Conservation (phyloP, 2,113 vertebrate species). For the Polypterus senegalus region DNA sequence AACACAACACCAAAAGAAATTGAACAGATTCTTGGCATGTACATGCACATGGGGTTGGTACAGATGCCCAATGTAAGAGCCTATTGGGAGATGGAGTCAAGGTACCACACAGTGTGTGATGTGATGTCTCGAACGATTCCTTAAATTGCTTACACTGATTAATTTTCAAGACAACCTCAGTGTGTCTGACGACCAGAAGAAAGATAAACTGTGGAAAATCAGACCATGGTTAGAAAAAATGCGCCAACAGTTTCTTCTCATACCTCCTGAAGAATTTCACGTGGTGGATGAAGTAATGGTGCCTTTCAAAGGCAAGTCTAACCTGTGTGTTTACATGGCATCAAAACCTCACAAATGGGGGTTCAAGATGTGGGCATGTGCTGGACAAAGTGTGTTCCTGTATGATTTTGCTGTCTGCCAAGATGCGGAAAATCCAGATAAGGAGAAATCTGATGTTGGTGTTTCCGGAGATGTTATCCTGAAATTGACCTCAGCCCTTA, state of each 20-base stretch:
- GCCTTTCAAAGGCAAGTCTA: slow-evolving; percentile 16
- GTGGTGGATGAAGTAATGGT: neutral
- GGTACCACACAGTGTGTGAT: slow-evolving; percentile 1
- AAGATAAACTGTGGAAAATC: slow-evolving; percentile 18
- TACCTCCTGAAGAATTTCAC: neutral
- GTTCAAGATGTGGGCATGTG: slow-evolving; percentile 15
- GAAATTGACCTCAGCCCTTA: slow-evolving; percentile 19
- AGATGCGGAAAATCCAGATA: slow-evolving; percentile 4
- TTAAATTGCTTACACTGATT: slow-evolving; percentile 16
- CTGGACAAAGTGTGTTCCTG: slow-evolving; percentile 15
- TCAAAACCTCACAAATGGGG: neutral
- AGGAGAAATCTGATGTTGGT: slow-evolving; percentile 13
- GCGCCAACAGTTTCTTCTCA: slow-evolving; percentile 6
- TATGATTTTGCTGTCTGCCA: slow-evolving; percentile 16
- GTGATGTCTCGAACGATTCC: too few relatives aligned
- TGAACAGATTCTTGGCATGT: slow-evolving; percentile 17
- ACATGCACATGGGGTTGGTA: slow-evolving; percentile 19
- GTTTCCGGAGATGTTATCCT: slow-evolving; percentile 15
- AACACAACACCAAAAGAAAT: slow-evolving; percentile 20
- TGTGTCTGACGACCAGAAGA: slow-evolving; percentile 13
- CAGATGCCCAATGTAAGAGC: slow-evolving; percentile 16
- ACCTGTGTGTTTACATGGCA: slow-evolving; percentile 7
- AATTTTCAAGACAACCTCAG: slow-evolving; percentile 20
- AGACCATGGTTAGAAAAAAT: slow-evolving; percentile 5
- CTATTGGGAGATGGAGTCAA: slow-evolving; percentile 16